These are phyloP conservation scores for Apolygus lucorum DNA, from an alignment of 1,140 invertebrate species.

Conservation along the genomic window DNA sequence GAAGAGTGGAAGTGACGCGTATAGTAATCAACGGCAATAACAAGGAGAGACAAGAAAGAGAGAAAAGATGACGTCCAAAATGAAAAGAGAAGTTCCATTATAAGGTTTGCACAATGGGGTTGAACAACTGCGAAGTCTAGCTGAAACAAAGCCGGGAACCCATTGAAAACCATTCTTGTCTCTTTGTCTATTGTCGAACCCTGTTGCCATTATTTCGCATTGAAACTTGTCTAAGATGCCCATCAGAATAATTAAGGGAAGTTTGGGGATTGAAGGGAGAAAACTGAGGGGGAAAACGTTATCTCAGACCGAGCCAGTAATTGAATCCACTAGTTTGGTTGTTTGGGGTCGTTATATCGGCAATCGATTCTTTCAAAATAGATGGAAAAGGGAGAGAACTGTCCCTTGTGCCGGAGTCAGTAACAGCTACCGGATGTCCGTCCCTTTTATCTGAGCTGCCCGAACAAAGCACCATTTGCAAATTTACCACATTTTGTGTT, in stretches of 20 bases:
- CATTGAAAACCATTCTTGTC: conserved; percentile 13
- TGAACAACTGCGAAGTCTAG: conserved; percentile 20
- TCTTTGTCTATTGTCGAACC: conserved; percentile 14
- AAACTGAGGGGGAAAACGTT: not conserved
- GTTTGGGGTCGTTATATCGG: conserved; percentile 19
- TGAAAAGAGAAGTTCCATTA: conserved; percentile 21
- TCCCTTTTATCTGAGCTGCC: conserved; percentile 11
- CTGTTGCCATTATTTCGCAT: conserved; percentile 23
- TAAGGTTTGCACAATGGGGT: conserved; percentile 20
- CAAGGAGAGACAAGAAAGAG: not conserved
- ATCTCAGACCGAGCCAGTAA: not conserved
- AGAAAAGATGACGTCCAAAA: conserved; percentile 20
- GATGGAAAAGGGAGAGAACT: not conserved
- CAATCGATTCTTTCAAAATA: conserved; percentile 11
- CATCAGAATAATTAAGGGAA: conserved; percentile 23
- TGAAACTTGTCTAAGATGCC: conserved; percentile 22
- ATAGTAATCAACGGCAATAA: conserved; percentile 23
- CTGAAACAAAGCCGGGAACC: conserved; percentile 8
- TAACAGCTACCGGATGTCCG: conserved; percentile 15
- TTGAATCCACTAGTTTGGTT: conserved; percentile 16
- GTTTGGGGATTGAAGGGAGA: not conserved
- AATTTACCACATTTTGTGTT: conserved; percentile 17
- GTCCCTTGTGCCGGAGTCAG: conserved; percentile 10
- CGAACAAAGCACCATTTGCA: conserved; percentile 21
- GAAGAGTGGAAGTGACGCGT: conserved; percentile 18